Evolutionary conservation across 2,797 vertebrate genomes (phyloP), one percentile per base, ranked within the genome.

Genomic region (Arctocebus calabarensis): DNA sequence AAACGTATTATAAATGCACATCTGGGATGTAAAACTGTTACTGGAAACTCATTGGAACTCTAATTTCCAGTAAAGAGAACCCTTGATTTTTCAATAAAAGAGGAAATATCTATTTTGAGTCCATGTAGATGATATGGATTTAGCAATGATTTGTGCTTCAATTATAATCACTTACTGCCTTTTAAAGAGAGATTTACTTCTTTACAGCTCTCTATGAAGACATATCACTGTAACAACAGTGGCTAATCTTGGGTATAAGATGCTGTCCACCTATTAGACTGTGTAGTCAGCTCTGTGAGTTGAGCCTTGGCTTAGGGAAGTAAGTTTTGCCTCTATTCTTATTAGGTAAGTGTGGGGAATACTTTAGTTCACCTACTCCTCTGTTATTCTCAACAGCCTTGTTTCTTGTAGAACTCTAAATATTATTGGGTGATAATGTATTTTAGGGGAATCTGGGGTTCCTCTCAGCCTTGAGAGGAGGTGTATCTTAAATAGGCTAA

Each of bases 41-140:
- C 71, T 97, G 95, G 98, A 98, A 98, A 96, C 93, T 96, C 96
- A 86, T 52, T 94, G 95, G 96, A 90, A 89, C 95, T 97, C 78
- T 77, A 77, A 97, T 92, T 96, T 97, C 97, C 97, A 83, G 96
- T 95, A 97, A 97, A 96, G 84, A 84, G 79, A 95, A 97, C 32
- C 74, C 57, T 96, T 96, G 29, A 89, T 97, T 98, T 97, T 88
- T 97, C 95, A 97, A 81, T 97, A 95, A 92, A 96, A 97, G 94
- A 96, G 86, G 88, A 95, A 95, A 90, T 84, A 77, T 84, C 94
- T 96, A 3, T 12, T 97, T 95, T 95, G 77, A 2, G 29, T 91
- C 25, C 59, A 83, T 93, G 27, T 93, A 95, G 97, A 90, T n/a
- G 66, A 85, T 97, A 96, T 32, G 64, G 94, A 94, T 97, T 97